Conservation (phyloP, 2,888 invertebrate species). For the Mythimna lalbum region DNA sequence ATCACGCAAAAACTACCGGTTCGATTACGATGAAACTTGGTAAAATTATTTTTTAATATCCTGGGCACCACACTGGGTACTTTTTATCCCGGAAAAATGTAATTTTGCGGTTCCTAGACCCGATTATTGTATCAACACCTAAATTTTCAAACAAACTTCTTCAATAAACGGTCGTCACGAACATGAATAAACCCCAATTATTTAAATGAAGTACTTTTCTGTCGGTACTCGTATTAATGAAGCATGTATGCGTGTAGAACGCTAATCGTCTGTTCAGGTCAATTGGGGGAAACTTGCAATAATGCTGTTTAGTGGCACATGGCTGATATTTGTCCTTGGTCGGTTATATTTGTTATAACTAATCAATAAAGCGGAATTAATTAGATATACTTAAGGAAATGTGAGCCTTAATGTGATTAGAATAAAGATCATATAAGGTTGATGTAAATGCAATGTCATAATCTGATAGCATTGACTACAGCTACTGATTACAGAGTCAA, state of each 20-base stretch:
- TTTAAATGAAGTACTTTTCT: conserved; percentile 28
- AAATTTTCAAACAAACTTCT: background rate
- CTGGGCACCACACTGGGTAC: no score
- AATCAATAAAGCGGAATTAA: background rate
- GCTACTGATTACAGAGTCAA: no score
- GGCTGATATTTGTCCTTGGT: conserved; percentile 28
- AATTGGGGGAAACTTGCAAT: conserved; percentile 40
- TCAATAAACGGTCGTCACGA: background rate
- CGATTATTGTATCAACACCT: no score
- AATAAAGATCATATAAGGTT: background rate
- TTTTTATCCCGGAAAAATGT: no score
- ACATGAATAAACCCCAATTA: background rate
- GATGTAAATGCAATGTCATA: no score
- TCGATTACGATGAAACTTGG: no score
- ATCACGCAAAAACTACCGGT: no score
- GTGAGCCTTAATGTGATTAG: background rate
- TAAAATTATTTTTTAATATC: no score
- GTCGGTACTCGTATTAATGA: conserved; percentile 15
- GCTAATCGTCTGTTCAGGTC: conserved; percentile 10
- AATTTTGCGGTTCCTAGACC: no score
- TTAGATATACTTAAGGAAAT: background rate
- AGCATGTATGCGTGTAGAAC: conserved; percentile 36
- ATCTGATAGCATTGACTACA: no score
- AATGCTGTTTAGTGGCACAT: conserved; percentile 13
- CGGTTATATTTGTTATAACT: background rate